Conservation (phyloP, 2,888 invertebrate species). For the Epinotia bilunana region DNA sequence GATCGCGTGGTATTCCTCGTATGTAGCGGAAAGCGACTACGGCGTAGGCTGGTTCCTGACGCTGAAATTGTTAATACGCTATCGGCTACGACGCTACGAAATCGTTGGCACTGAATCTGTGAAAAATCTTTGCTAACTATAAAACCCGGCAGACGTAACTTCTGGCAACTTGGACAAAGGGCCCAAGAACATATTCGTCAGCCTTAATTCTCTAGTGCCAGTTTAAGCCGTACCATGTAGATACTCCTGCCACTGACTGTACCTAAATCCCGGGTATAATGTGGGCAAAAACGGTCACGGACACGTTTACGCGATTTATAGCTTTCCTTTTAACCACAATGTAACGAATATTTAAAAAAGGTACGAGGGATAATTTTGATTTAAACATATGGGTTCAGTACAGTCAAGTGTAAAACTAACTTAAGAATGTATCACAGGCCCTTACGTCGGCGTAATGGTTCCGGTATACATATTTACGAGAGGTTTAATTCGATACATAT, state of each 20-base stretch:
- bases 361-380: background rate
- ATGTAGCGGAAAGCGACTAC: too few species aligned
- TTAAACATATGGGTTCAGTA: constrained; percentile 24
- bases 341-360: constrained; percentile 62
- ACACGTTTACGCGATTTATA: constrained; percentile 69
- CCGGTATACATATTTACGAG: too few species aligned
- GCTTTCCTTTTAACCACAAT: constrained; percentile 68
- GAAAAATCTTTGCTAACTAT: too few species aligned
- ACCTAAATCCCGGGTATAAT: constrained; percentile 46
- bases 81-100: too few species aligned
- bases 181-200: background rate
- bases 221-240: constrained; percentile 47
- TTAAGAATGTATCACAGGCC: too few species aligned
- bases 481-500: too few species aligned
- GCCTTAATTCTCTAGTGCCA: background rate
- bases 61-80: too few species aligned
- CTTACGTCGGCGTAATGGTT: too few species aligned
- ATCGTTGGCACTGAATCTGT: too few species aligned
- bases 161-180: background rate
- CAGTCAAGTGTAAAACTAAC: background rate
- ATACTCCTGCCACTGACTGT: background rate
- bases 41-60: too few species aligned
- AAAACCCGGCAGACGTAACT: too few species aligned
- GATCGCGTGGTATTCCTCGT: too few species aligned
- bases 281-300: constrained; percentile 59